Percentiles rank a stretch among this genome's conserved stretches.
These are phyloP conservation scores for Halocaridina rubra DNA, from an alignment of 2,888 invertebrate genomes.

Conservation along the genomic window DNA sequence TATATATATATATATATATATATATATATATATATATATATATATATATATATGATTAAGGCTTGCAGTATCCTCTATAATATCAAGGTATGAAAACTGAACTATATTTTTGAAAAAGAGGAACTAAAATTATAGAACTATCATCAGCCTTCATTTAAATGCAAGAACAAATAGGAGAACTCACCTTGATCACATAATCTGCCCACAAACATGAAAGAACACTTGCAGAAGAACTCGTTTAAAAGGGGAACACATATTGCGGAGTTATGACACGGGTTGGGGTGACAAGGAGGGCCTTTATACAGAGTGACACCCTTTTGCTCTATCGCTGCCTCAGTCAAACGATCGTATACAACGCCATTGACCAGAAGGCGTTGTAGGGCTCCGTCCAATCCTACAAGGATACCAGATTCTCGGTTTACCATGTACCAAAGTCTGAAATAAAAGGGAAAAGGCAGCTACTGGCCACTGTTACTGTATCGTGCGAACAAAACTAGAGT, in stretches of 20 bases:
- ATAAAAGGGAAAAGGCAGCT: background rate
- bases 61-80: too few relatives aligned
- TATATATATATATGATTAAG: too few relatives aligned
- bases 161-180: slow-evolving; percentile 62
- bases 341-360: slow-evolving; percentile 74
- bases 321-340: slow-evolving; percentile 67
- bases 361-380: slow-evolving; percentile 86
- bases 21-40: too few relatives aligned
- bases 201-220: slow-evolving; percentile 80
- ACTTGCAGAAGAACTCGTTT: slow-evolving; percentile 83
- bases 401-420: slow-evolving; percentile 46
- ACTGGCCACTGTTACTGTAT: too few relatives aligned
- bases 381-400: slow-evolving; percentile 74
- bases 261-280: slow-evolving; percentile 76
- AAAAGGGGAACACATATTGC: slow-evolving; percentile 85
- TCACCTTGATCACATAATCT: slow-evolving; percentile 80
- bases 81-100: too few relatives aligned
- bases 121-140: too few relatives aligned
- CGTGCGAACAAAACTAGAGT: too few relatives aligned
- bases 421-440: slow-evolving; percentile 44
- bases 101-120: too few relatives aligned
- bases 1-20: background rate
- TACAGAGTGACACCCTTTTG: slow-evolving; percentile 68
- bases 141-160: too few relatives aligned
- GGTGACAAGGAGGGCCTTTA: slow-evolving; percentile 72